Base-by-base conservation (phyloP, 2,113 vertebrate genomes). In the Calcarius ornatus region DNA sequence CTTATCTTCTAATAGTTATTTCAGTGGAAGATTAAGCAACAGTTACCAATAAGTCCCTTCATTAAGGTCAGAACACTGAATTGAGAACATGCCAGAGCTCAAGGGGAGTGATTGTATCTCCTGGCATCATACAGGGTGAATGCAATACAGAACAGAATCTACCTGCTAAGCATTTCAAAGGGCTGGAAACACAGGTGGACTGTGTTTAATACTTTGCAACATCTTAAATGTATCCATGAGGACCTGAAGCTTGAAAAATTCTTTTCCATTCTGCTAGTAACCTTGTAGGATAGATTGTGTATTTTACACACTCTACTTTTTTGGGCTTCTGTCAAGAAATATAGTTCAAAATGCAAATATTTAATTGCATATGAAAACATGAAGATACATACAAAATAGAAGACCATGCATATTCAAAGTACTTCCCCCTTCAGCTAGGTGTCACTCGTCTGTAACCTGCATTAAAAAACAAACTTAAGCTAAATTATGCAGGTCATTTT, bases 341-440 rank as follows among this genome's bases (percentile, higher is more conserved):
- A 11, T 23, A 47, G 12, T 48, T 77, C n/a, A 76, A 57, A 92
- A 92, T 68, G 57, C 40, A 91, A 53, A 60, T 79, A 40, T 2
- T 19, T 47, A 51, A 90, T 51, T 86, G 30, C 70, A 51, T 64
- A 70, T 54, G 51, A 70, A 85, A 90, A 73, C 56, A 38, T 0
- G 4, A 53, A 63, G 61, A 63, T 65, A 42, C 4, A 18, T 69
- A 70, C 27, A 51, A 84, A 79, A 73, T 15, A 85, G 40, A 72
- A 47, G 50, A 37, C 47, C 42, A 15, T 1, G 12, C 19, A 37
- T 85, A 69, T 59, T 83, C 59, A 66, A 9, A 86, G 43, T 86
- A 82, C 68, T 94, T 72, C 59, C 51, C 51, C 51, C 28, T 88
- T 92, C 81, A 96, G 85, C 79, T 82, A 87, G 79, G 75, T 96